Percentiles rank a stretch among this genome's conserved stretches.
phyloP scores from a whole-genome alignment of 2,888 invertebrate genomes.

The Tricholauxania praeusta region DNA sequence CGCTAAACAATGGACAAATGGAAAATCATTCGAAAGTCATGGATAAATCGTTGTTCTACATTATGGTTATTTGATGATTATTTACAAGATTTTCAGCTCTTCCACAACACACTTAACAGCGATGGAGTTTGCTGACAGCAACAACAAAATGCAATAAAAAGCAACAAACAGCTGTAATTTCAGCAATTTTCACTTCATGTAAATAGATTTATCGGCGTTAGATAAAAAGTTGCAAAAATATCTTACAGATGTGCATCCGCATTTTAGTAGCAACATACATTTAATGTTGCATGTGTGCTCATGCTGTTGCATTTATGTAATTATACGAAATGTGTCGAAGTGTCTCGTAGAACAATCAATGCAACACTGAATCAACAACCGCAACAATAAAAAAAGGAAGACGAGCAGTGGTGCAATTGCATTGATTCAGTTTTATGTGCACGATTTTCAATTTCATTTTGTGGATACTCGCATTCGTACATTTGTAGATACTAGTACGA shows the following conservation, averaged over 20 bases:
- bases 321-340: constrained; percentile 23
- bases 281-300: constrained; percentile 25
- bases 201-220: constrained; percentile 32
- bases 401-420: not conserved
- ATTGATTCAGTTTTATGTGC: constrained; percentile 12
- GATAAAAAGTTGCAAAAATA: constrained; percentile 2
- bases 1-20: too few relatives aligned
- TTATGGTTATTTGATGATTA: too few relatives aligned
- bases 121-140: too few relatives aligned
- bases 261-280: constrained; percentile 22
- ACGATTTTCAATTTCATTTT: constrained; percentile 19
- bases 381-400: constrained; percentile 24
- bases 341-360: constrained; percentile 28
- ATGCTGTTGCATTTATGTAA: constrained; percentile 19
- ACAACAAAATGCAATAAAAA: too few relatives aligned
- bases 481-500: too few relatives aligned
- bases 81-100: too few relatives aligned
- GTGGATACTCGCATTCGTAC: not conserved
- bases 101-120: too few relatives aligned
- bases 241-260: constrained; percentile 29
- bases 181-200: constrained; percentile 35
- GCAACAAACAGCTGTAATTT: constrained; percentile 11
- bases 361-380: constrained; percentile 17
- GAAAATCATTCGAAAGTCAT: too few relatives aligned
- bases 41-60: too few relatives aligned